A percentile compares a stretch with the other conserved stretches of the same genome.
phyloP scores from a whole-genome alignment of 2,113 vertebrate species.

The Hucho hucho region DNA sequence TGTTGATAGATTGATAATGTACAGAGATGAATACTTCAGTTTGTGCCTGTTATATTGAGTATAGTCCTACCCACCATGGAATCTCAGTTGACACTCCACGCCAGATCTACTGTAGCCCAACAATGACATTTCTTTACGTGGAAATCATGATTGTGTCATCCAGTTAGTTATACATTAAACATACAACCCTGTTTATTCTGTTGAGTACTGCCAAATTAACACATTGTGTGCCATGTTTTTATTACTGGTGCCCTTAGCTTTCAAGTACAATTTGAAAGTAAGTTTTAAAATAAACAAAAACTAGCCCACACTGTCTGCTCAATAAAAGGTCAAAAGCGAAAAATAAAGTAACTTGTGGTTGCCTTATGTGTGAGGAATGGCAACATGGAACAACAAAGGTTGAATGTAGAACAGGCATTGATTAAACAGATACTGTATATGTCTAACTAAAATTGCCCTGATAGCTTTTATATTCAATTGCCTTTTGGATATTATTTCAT shows the following conservation, averaged over 20 bases:
- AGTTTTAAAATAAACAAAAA: constrained; percentile 36
- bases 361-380: background rate
- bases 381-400: background rate
- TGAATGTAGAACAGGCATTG: background rate
- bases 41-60: background rate
- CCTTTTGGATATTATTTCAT: background rate
- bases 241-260: background rate
- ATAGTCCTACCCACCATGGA: background rate
- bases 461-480: background rate
- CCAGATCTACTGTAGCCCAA: background rate
- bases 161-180: background rate
- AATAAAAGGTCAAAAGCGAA: constrained; percentile 47
- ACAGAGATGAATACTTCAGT: background rate
- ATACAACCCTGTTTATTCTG: background rate
- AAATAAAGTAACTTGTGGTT: background rate
- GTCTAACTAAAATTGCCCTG: background rate
- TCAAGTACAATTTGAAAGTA: constrained; percentile 37
- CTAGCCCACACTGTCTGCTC: constrained; percentile 14
- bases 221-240: background rate
- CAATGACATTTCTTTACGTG: background rate
- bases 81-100: background rate
- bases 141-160: background rate
- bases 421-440: background rate
- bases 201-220: background rate
- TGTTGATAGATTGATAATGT: constrained; percentile 9